A percentile compares a stretch with the other conserved stretches of the same genome.
These are phyloP conservation scores for Epinotia demarniana DNA, from an alignment of 2,888 invertebrate species.

Conservation along the genomic window DNA sequence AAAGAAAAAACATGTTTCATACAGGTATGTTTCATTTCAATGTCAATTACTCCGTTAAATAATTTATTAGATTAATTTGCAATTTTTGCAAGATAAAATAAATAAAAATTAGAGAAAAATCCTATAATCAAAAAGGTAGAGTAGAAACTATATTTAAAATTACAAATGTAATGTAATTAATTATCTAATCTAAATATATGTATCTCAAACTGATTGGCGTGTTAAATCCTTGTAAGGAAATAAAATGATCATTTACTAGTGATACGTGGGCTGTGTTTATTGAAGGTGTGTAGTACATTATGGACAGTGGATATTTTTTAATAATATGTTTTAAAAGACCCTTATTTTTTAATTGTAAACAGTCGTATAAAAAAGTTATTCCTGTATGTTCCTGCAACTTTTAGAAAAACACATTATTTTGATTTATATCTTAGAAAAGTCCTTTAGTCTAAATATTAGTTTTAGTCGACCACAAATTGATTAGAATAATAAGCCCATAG, in stretches of 20 bases:
- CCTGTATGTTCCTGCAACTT: too few relatives aligned
- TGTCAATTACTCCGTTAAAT: background rate
- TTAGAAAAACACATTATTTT: too few relatives aligned
- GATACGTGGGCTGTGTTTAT: constrained; percentile 39
- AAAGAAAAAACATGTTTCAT: background rate
- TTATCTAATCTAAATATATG: constrained; percentile 8
- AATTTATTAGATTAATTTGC: constrained; percentile 15
- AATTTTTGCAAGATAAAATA: background rate
- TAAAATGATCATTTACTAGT: constrained; percentile 26
- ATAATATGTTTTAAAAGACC: background rate
- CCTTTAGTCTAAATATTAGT: constrained; percentile 19
- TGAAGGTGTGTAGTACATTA: constrained; percentile 19
- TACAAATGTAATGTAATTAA: constrained; percentile 17
- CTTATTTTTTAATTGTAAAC: background rate
- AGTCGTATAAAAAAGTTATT: background rate
- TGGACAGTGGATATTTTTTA: constrained; percentile 4
- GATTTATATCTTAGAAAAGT: background rate
- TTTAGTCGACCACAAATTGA: constrained; percentile 36
- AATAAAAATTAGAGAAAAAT: constrained; percentile 9
- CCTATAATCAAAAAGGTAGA: constrained; percentile 19
- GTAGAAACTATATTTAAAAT: constrained; percentile 13
- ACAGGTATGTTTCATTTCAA: background rate
- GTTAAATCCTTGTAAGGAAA: constrained; percentile 27
- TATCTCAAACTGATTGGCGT: constrained; percentile 26
- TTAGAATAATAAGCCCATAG: constrained; percentile 39